A percentile compares a stretch with the other conserved stretches of the same genome.
These are phyloP conservation scores for Strix aluco DNA, from an alignment of 2,113 vertebrate genomes.

Conservation along the genomic window DNA sequence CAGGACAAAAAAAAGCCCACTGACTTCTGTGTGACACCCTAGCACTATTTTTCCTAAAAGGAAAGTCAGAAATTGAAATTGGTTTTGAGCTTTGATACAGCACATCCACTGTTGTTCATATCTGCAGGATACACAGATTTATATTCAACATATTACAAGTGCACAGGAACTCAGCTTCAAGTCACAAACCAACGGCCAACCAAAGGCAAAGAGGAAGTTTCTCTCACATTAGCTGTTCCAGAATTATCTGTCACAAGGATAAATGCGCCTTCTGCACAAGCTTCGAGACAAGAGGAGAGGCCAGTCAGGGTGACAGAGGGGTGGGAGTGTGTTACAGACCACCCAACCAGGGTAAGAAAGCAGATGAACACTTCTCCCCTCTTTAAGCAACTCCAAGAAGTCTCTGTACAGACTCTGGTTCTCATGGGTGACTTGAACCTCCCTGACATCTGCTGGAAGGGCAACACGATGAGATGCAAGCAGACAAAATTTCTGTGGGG, in stretches of 20 bases:
- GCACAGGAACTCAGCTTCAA: not conserved
- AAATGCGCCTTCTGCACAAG: not conserved
- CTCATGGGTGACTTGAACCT: not conserved
- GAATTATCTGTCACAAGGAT: not conserved
- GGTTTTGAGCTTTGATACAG: not conserved
- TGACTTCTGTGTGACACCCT: not conserved
- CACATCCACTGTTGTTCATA: not conserved
- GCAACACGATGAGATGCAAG: accelerated
- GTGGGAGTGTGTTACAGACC: not conserved
- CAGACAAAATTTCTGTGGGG: not conserved
- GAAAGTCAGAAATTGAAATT: not conserved
- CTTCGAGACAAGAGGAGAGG: not conserved
- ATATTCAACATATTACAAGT: too few relatives aligned
- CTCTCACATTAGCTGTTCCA: not conserved
- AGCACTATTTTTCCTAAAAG: not conserved
- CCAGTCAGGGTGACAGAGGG: not conserved
- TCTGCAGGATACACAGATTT: not conserved
- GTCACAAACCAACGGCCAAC: not conserved
- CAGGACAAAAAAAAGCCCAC: not conserved
- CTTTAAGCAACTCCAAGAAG: not conserved
- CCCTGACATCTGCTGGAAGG: not conserved
- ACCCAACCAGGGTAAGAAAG: not conserved
- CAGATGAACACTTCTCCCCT: not conserved
- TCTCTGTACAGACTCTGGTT: not conserved
- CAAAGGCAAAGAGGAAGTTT: not conserved